phyloP scores from a whole-genome alignment of 2,888 invertebrate species.

The Trichopria drosophilae region DNA sequence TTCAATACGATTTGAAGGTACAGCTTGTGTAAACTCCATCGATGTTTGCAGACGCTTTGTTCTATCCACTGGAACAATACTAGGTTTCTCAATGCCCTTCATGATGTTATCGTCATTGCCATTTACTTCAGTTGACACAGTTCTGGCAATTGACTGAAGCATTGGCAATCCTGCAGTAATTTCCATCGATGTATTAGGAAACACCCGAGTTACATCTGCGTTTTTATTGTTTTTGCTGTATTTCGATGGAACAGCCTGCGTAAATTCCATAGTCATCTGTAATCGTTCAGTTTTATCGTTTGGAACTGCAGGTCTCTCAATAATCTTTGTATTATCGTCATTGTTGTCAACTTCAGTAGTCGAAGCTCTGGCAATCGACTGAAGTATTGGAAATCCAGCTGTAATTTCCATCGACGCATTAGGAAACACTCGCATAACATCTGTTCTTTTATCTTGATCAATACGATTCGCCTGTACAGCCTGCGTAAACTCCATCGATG shows the following conservation, averaged over 20 bases:
- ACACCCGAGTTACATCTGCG: not conserved
- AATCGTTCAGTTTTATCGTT: slow-evolving; percentile 1
- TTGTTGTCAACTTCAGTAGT: too few species aligned
- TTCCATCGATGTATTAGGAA: slow-evolving; percentile 15
- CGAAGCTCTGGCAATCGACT: too few species aligned
- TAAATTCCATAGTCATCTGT: slow-evolving; percentile 15
- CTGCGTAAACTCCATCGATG: slow-evolving; percentile 9
- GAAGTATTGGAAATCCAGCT: slow-evolving; percentile 6
- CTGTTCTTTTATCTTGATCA: not conserved
- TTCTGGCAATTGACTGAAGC: slow-evolving; percentile 20
- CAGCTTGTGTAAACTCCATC: slow-evolving; percentile 31
- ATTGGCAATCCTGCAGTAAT: not conserved
- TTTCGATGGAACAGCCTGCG: slow-evolving; percentile 10
- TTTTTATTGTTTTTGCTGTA: not conserved
- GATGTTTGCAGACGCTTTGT: too few species aligned
- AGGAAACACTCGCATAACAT: slow-evolving; percentile 5
- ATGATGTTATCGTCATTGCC: not conserved
- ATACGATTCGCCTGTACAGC: not conserved
- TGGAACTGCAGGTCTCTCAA: too few species aligned
- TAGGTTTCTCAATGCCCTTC: slow-evolving; percentile 3
- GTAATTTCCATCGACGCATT: slow-evolving; percentile 8
- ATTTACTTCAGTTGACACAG: slow-evolving; percentile 9
- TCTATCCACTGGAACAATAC: slow-evolving; percentile 15
- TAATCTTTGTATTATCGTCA: too few species aligned
- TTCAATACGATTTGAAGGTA: slow-evolving; percentile 2